phyloP scores from a whole-genome alignment of 2,113 vertebrate genomes.

The Cynopterus brachyotis region DNA sequence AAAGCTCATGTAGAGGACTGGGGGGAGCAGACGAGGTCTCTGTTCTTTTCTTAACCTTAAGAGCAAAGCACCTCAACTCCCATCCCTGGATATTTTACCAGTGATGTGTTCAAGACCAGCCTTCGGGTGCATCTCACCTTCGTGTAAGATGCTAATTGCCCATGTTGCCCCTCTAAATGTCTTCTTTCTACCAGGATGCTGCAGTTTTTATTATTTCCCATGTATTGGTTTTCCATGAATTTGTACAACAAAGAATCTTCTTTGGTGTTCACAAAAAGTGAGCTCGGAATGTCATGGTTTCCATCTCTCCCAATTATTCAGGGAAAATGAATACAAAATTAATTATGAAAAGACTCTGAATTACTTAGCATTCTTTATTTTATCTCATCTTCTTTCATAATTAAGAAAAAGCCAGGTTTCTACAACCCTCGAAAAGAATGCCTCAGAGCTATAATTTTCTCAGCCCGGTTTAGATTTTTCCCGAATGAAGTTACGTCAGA shows the following conservation, averaged over 20 bases:
- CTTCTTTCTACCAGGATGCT: neutral
- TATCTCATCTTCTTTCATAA: slow-evolving; percentile 43
- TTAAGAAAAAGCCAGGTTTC: slow-evolving; percentile 33
- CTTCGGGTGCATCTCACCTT: neutral
- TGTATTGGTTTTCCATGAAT: neutral
- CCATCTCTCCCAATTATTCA: slow-evolving; percentile 5
- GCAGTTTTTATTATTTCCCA: neutral
- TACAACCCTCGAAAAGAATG: neutral
- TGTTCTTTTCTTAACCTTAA: neutral
- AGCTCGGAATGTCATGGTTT: slow-evolving; percentile 35
- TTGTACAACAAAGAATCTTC: neutral
- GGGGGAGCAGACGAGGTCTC: neutral
- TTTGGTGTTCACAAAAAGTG: neutral
- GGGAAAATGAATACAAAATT: slow-evolving; percentile 23
- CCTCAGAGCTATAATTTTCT: slow-evolving; percentile 52
- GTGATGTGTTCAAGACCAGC: neutral
- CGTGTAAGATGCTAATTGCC: neutral
- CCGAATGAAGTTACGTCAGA: neutral
- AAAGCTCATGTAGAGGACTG: neutral
- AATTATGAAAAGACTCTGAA: slow-evolving; percentile 20
- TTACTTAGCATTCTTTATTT: slow-evolving; percentile 44
- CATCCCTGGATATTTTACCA: neutral
- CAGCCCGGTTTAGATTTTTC: neutral
- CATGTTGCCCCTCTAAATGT: neutral
- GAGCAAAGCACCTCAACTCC: neutral